Evolutionary conservation across 2,888 invertebrate genomes (phyloP).

Genomic region (Meta bourneti): DNA sequence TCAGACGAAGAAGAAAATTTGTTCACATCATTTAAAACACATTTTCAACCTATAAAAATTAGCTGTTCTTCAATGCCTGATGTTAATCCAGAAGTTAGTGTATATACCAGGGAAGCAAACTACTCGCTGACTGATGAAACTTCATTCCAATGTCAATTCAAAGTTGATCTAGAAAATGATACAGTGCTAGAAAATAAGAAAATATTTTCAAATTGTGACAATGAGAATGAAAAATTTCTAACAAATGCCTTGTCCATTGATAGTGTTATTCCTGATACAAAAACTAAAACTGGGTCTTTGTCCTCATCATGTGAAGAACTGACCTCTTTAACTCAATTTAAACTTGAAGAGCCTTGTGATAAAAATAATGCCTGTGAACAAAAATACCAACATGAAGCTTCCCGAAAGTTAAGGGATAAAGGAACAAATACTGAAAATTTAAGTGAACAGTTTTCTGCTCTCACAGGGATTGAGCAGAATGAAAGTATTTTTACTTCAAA

Average conservation of each 20-base stretch:
- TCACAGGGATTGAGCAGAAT: background rate
- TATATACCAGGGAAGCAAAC: too few relatives aligned
- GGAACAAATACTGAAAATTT: background rate
- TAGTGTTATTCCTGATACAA: background rate
- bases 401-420: background rate
- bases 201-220: background rate
- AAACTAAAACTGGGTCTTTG: background rate
- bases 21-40: conserved; percentile 88
- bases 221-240: conserved; percentile 1
- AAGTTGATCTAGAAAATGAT: background rate
- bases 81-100: background rate
- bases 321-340: background rate
- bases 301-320: conserved; percentile 6
- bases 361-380: background rate
- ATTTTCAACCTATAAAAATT: conserved; percentile 88
- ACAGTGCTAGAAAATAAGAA: background rate
- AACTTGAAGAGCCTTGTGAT: background rate
- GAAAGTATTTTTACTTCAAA: background rate
- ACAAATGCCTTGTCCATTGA: background rate
- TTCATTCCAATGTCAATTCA: background rate
- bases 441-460: background rate
- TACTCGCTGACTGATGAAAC: too few relatives aligned
- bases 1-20: conserved; percentile 85
- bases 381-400: background rate
- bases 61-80: background rate